Percentiles rank a stretch among this genome's conserved stretches.
phyloP scores from a whole-genome alignment of 2,797 vertebrate species.

The Sardinella longiceps region DNA sequence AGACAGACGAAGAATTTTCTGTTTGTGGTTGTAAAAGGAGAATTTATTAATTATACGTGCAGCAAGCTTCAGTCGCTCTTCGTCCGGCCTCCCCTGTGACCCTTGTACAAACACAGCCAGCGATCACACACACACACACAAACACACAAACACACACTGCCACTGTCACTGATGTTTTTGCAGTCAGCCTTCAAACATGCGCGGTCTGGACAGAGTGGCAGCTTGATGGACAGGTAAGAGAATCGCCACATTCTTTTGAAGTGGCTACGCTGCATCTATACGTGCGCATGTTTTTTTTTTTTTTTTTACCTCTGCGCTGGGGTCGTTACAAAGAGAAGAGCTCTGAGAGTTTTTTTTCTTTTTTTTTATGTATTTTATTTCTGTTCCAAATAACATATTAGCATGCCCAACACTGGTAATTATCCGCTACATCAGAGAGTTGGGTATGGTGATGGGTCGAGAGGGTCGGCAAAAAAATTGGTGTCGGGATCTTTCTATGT shows the following conservation, averaged over 20 bases:
- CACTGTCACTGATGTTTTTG: neutral
- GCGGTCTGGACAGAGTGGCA: neutral
- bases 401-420: neutral
- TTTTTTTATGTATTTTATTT: neutral
- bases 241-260: neutral
- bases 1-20: neutral
- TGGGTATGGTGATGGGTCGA: too few species aligned
- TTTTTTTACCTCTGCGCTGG: neutral
- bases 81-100: neutral
- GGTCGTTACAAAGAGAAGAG: neutral
- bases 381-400: neutral
- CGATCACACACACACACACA: neutral
- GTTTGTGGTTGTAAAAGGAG: neutral
- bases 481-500: constrained; percentile 1
- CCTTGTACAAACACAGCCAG: neutral
- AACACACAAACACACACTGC: neutral
- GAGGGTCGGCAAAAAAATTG: too few species aligned
- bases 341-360: neutral
- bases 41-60: neutral
- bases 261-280: neutral
- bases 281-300: constrained; percentile 10
- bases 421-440: neutral
- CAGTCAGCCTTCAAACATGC: neutral
- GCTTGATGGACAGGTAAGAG: neutral
- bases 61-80: neutral